phyloP scores from a whole-genome alignment of 2,797 vertebrate species.

The Muscicapa striata region DNA sequence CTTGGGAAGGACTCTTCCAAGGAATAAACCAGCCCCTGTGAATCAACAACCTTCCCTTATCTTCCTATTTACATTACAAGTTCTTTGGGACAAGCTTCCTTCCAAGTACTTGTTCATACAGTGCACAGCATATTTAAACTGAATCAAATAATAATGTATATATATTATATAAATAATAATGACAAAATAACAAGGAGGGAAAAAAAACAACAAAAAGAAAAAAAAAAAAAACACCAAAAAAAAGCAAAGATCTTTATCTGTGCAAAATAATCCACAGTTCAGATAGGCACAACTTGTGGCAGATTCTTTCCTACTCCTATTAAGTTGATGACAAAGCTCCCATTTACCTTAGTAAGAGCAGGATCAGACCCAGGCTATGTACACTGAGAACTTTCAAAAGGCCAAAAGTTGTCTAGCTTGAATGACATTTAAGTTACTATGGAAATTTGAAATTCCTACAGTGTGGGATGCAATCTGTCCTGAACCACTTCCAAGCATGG shows the following conservation, averaged over 20 bases:
- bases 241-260: background rate
- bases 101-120: background rate
- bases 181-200: background rate
- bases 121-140: background rate
- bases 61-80: background rate
- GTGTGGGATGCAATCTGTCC: background rate
- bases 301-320: slow-evolving; percentile 43
- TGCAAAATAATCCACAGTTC: background rate
- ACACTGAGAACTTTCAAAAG: slow-evolving; percentile 10
- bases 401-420: background rate
- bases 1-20: background rate
- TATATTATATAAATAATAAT: background rate
- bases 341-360: slow-evolving; percentile 13
- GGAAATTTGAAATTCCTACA: slow-evolving; percentile 22
- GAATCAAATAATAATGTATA: background rate
- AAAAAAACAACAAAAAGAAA: background rate
- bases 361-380: background rate
- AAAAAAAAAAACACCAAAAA: no score
- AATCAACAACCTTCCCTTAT: background rate
- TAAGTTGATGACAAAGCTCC: slow-evolving; percentile 49
- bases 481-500: background rate
- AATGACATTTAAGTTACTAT: slow-evolving; percentile 26
- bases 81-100: background rate
- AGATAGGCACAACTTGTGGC: background rate
- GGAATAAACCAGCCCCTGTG: background rate